Evolutionary conservation across 2,113 vertebrate species (phyloP), one percentile per base, ranked within the genome.

Genomic region (Anolis carolinensis): DNA sequence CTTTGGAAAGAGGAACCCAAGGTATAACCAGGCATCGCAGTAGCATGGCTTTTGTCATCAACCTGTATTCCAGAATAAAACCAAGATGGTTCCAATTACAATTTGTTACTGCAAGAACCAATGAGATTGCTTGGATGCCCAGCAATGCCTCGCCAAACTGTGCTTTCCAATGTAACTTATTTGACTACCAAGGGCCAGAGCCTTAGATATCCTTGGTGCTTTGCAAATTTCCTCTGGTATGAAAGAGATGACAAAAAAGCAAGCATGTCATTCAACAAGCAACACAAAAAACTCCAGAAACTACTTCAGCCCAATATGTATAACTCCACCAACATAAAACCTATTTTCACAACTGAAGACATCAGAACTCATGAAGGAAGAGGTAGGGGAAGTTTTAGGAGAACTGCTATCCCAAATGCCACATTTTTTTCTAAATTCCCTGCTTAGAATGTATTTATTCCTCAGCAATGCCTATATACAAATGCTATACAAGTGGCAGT

Each of bases 381-480:
- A 80, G 44, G 6, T 48, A 85, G 32, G 39, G 87, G 59, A 27
- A 48, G 67, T 10, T 72, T 87, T 5, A 5, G 68, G 77, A 71
- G 68, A 81, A 87, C 23, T 9, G 65, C 4, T 30, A 13, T n/a
- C 36, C n/a, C n/a, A 50, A 63, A 7, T 2, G n/a, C 11, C 83
- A 82, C 81, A 72, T 71, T 72, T 30, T 2, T 34, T 27, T 73
- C 68, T 36, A 55, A 74, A 55, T 25, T 85, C n/a, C 27, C 86
- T 23, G 65, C 59, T 10, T 13, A 68, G 59, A 23, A 5, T 0
- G 0, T 2, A 73, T 0, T 0, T 3, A 68, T 7, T 0, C 34
- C 65, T 7, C 1, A 67, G 0, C 0, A 0, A 52, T 39, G 32
- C 75, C 67, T 20, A 34, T 59, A 79, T 70, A 76, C 32, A 62